Evolutionary conservation across 1,140 invertebrate genomes (phyloP).

Genomic region (Caerostris extrusa): DNA sequence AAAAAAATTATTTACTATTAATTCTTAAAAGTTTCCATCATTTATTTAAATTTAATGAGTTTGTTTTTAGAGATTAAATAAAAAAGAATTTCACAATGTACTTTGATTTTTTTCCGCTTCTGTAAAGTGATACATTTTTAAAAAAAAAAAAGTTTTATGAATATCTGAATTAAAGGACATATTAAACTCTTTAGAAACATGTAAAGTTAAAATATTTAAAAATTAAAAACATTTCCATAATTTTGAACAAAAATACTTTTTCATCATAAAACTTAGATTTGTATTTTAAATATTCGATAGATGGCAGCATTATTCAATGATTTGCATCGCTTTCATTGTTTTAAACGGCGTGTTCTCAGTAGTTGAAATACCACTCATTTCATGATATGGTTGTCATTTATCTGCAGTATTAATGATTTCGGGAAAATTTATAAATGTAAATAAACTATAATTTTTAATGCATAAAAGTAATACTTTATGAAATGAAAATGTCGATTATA

Average conservation of each 20-base stretch:
- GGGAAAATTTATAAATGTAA: neutral
- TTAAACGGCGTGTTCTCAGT: neutral
- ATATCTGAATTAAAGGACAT: no score
- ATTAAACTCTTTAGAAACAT: no score
- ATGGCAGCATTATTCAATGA: neutral
- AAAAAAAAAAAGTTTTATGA: no score
- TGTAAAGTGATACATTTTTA: no score
- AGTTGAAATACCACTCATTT: neutral
- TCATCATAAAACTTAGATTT: neutral
- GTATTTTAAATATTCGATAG: neutral
- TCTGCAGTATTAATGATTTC: neutral
- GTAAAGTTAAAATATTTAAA: no score
- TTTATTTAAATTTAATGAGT: no score
- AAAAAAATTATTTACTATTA: no score
- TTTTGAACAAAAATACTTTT: no score
- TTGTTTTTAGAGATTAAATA: no score
- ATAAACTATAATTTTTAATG: neutral
- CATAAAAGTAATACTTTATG: neutral
- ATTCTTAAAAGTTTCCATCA: no score
- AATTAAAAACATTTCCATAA: no score
- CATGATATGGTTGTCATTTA: neutral
- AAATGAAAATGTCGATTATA: neutral
- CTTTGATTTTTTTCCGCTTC: no score
- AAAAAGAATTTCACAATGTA: neutral
- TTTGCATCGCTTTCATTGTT: neutral